Conservation (phyloP, 2,113 vertebrate species). For the Mobula hypostoma region DNA sequence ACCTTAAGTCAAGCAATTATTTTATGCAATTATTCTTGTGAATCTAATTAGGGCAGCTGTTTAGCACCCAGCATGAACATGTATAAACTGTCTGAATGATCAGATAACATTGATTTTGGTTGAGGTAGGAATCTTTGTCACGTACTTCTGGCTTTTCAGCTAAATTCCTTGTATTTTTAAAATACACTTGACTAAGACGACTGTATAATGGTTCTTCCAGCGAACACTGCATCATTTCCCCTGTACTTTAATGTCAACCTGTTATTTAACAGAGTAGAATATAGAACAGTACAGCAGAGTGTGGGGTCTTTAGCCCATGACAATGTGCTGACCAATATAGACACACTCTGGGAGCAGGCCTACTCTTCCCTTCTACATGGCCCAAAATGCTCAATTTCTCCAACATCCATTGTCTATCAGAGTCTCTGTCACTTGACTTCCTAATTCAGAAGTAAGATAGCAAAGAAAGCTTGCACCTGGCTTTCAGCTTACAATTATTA, state of each 20-base stretch:
- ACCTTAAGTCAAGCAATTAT: not conserved
- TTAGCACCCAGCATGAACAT: not conserved
- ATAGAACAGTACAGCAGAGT: too few species aligned
- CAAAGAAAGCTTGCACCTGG: not conserved
- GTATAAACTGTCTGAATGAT: not conserved
- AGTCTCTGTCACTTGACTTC: too few species aligned
- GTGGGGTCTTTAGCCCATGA: too few species aligned
- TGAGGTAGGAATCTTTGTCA: not conserved
- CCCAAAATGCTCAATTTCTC: too few species aligned
- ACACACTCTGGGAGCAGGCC: too few species aligned
- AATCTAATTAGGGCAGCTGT: not conserved
- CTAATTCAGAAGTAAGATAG: not conserved
- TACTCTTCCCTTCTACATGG: too few species aligned
- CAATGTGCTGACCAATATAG: too few species aligned
- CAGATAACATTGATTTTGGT: not conserved
- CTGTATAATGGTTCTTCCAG: not conserved
- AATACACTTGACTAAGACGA: not conserved
- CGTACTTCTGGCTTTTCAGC: not conserved
- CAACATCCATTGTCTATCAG: too few species aligned
- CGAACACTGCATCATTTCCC: not conserved
- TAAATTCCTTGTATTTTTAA: not conserved
- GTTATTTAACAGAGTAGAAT: too few species aligned
- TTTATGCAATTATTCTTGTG: not conserved
- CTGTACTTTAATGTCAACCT: not conserved
- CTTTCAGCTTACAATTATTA: too few species aligned